Percentiles rank a stretch among this genome's conserved stretches.
Evolutionary conservation across 2,797 vertebrate genomes (phyloP).

Genomic region (Simalia tracyae): DNA sequence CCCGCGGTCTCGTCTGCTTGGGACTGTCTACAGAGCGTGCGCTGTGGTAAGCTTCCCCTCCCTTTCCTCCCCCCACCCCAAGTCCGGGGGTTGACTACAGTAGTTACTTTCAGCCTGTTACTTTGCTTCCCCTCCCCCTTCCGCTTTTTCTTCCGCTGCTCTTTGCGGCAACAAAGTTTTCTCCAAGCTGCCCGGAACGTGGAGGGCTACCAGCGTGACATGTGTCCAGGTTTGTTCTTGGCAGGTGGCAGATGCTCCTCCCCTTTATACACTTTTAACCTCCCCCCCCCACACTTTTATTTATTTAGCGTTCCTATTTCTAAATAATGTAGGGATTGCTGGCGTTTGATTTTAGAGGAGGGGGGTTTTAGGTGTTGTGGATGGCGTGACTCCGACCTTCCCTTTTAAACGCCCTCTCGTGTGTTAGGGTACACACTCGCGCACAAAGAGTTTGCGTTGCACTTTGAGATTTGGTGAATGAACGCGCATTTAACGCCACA

Average conservation of each 20-base stretch:
- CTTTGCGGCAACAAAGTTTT: slow-evolving; percentile 68
- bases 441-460: not conserved
- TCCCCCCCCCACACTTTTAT: no score
- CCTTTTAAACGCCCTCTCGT: not conserved
- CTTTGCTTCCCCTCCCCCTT: not conserved
- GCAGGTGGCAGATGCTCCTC: slow-evolving; percentile 25
- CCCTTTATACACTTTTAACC: slow-evolving; percentile 30
- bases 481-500: not conserved
- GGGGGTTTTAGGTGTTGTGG: not conserved
- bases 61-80: slow-evolving; percentile 15
- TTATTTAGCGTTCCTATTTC: no score
- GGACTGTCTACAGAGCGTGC: slow-evolving; percentile 44
- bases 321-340: not conserved
- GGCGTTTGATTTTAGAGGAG: not conserved
- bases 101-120: slow-evolving; percentile 36
- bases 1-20: slow-evolving; percentile 38
- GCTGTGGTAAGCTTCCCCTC: slow-evolving; percentile 52
- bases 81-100: slow-evolving; percentile 38
- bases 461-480: not conserved
- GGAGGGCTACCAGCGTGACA: slow-evolving; percentile 53
- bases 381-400: not conserved
- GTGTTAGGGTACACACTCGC: not conserved
- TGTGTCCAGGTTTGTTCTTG: slow-evolving; percentile 62
- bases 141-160: slow-evolving; percentile 23
- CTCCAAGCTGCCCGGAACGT: slow-evolving; percentile 4